Conservation (phyloP, 2,888 invertebrate genomes). For the Drosophila trichaetosa region DNA sequence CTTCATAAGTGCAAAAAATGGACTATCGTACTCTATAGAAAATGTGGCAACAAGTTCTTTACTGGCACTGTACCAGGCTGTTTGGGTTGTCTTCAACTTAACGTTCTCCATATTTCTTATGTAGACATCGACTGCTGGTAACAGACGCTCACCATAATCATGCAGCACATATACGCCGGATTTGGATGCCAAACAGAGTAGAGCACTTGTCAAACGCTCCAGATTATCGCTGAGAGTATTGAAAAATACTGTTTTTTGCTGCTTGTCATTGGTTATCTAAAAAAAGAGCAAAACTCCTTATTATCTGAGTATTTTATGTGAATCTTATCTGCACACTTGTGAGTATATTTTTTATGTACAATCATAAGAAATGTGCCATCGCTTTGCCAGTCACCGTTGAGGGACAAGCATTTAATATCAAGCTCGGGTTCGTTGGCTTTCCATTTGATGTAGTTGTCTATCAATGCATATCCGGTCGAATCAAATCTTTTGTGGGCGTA, state of each 20-base stretch:
- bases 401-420: constrained; percentile 62
- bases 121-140: constrained; percentile 56
- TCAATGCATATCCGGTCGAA: constrained; percentile 58
- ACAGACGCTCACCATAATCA: constrained; percentile 59
- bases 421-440: constrained; percentile 53
- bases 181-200: constrained; percentile 54
- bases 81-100: constrained; percentile 9
- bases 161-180: constrained; percentile 28
- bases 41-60: constrained; percentile 65
- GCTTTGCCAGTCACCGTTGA: constrained; percentile 78
- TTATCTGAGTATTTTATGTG: neutral
- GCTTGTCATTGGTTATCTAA: constrained; percentile 26
- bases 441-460: constrained; percentile 78
- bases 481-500: constrained; percentile 45
- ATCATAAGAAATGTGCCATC: constrained; percentile 82
- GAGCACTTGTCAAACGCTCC: constrained; percentile 54
- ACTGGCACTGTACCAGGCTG: constrained; percentile 69
- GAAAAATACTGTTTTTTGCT: constrained; percentile 45
- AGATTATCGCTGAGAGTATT: constrained; percentile 70
- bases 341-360: constrained; percentile 53
- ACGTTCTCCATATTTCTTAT: constrained; percentile 28
- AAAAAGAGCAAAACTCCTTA: neutral
- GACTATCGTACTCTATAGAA: constrained; percentile 57
- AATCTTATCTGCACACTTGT: neutral
- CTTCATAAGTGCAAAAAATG: neutral